Evolutionary conservation across 35 echinoderm and acorn worm species (phyloP).

Genomic region (Heliocidaris tuberculata): DNA sequence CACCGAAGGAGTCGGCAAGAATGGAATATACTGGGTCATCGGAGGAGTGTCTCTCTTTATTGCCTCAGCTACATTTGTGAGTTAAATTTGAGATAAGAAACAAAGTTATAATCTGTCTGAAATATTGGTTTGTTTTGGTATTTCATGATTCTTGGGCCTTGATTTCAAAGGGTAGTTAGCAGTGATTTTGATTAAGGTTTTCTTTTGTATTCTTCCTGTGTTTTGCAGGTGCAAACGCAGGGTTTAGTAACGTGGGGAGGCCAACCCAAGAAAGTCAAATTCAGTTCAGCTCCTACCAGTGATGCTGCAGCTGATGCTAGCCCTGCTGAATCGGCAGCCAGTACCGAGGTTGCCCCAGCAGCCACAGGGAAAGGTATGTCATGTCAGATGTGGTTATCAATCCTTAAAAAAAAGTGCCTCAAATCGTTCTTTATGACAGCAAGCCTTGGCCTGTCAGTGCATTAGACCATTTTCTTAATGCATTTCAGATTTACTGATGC

Average conservation of each 20-base stretch:
- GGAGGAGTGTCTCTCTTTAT: not conserved
- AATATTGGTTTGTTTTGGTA: not conserved
- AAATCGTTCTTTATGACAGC: no score
- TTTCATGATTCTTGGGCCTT: not conserved
- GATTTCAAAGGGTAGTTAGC: not conserved
- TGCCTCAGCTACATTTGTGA: not conserved
- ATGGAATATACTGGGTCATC: not conserved
- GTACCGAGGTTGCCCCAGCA: not conserved
- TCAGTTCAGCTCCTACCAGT: not conserved
- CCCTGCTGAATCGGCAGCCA: not conserved
- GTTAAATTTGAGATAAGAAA: not conserved
- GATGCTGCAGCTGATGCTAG: not conserved
- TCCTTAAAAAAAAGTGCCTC: not conserved
- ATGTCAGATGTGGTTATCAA: not conserved
- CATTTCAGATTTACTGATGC: no score
- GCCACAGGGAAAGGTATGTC: not conserved
- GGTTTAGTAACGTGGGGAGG: slow-evolving; percentile 39
- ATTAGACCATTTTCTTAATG: no score
- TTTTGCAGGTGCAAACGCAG: slow-evolving; percentile 22
- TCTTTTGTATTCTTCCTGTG: not conserved
- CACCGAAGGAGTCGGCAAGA: not conserved
- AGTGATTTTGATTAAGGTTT: not conserved
- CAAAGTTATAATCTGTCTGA: not conserved
- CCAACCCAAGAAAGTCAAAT: slow-evolving; percentile 15
- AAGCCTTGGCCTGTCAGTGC: no score